Conservation (phyloP, 2,797 vertebrate genomes). For the Mastacembelus armatus region DNA sequence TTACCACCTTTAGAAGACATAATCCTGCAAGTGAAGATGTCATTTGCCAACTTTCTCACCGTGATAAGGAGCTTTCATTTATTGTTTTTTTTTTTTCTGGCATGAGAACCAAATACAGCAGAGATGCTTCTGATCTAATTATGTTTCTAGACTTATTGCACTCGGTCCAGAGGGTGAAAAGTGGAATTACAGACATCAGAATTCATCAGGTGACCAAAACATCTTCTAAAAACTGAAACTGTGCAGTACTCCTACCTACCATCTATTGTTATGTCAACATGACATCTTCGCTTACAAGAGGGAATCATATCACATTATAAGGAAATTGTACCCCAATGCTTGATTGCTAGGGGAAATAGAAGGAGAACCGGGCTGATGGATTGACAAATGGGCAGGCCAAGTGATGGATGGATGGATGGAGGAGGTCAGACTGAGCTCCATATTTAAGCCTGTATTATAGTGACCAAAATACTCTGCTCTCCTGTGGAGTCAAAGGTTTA, state of each 20-base stretch:
- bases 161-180: constrained; percentile 49
- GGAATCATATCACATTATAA: constrained; percentile 66
- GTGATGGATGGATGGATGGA: constrained; percentile 67
- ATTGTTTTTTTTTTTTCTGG: constrained; percentile 31
- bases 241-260: constrained; percentile 12
- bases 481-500: constrained; percentile 13
- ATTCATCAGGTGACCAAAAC: constrained; percentile 59
- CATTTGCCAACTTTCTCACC: constrained; percentile 30
- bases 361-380: constrained; percentile 58
- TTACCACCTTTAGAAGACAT: constrained; percentile 26
- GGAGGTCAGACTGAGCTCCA: constrained; percentile 44
- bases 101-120: constrained; percentile 33
- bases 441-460: constrained; percentile 44
- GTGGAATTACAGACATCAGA: constrained; percentile 57
- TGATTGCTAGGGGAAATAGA: constrained; percentile 57
- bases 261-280: constrained; percentile 50
- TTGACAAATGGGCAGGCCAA: constrained; percentile 57
- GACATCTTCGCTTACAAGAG: constrained; percentile 57
- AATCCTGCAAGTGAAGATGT: constrained; percentile 28
- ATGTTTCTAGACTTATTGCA: constrained; percentile 74
- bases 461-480: constrained; percentile 34
- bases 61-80: constrained; percentile 19
- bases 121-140: constrained; percentile 69
- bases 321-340: constrained; percentile 19
- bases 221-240: constrained; percentile 41